Base-by-base conservation (phyloP, 2,113 vertebrate genomes). In the Ascaphus truei region DNA sequence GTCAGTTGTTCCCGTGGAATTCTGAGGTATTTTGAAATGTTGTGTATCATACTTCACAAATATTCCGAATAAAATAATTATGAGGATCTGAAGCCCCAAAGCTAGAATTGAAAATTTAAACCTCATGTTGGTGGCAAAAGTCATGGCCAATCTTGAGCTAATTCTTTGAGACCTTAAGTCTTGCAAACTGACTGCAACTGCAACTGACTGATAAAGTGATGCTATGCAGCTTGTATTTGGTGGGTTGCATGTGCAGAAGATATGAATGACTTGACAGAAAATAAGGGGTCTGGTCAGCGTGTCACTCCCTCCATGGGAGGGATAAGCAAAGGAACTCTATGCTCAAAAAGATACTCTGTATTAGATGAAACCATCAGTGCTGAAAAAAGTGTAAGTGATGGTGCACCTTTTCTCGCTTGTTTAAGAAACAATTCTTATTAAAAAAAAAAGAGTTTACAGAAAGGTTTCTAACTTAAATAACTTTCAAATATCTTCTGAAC, bases 81-180 rank as follows among this genome's bases (percentile, higher is more conserved):
- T 88, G 69, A 81, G 25, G 62, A 84, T 75, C 80, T 99, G 87
- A 76, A 98, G 81, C 63, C 52, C 1, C 78, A 97, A 75, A 7
- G 95, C 95, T 72, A 93, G 1, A 20, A 93, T 62, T 3, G 95
- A 89, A 71, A 99, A 95, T 81, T 84, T 93, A 59, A 92, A 47
- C 87, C 85, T 93, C 94, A 99, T 98, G 88, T 87, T 94, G 87
- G 89, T 92, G 73, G 90, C 73, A 55, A 79, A 85, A 56, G 31
- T 67, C 27, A 89, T 82, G 81, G 90, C 84, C 41, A 29, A 18
- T n/a, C 86, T 87, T 86, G 78, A 56, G 23, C 48, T 53, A 26
- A 20, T 18, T 55, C 7, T 26, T 81, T 56, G 62, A 25, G 57
- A 62, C 73, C 77, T 23, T 53, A 33, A 8, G 23, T 73, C 59